These are phyloP conservation scores for Xestia xanthographa DNA, from an alignment of 2,888 invertebrate genomes.

Conservation along the genomic window DNA sequence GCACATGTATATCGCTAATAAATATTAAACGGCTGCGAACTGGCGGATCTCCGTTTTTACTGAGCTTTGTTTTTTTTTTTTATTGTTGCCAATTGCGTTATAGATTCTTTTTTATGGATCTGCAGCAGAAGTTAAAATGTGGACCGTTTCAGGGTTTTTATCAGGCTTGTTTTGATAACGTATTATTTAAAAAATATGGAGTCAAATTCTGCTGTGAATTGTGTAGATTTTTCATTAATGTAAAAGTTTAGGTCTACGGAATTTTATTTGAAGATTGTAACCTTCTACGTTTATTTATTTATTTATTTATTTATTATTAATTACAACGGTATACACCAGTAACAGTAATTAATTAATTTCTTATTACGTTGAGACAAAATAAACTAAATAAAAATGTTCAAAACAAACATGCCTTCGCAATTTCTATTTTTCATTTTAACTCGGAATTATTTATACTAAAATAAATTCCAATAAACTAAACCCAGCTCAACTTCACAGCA, in stretches of 20 bases:
- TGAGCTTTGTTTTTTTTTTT: conserved; percentile 36
- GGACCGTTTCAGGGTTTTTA: conserved; percentile 15
- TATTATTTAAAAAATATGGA: background rate
- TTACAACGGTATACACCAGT: too few species aligned
- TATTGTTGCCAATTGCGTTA: conserved; percentile 31
- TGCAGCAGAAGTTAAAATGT: conserved; percentile 25
- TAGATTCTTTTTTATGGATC: conserved; percentile 29
- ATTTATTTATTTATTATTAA: too few species aligned
- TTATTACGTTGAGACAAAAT: background rate
- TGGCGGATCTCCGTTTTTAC: conserved; percentile 50
- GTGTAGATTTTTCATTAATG: background rate
- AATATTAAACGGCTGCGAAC: conserved; percentile 65
- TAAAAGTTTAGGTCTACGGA: background rate
- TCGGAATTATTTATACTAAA: background rate
- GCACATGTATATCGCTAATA: conserved; percentile 66
- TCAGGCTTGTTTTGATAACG: conserved; percentile 12
- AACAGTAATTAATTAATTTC: too few species aligned
- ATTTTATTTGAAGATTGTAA: background rate
- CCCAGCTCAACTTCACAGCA: conserved; percentile 18
- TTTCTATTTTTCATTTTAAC: background rate
- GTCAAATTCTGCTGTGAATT: background rate
- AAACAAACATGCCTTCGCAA: background rate
- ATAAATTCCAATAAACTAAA: conserved; percentile 25
- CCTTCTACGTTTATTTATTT: too few species aligned
- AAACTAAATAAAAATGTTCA: background rate